Percentiles rank a stretch among this genome's conserved stretches.
phyloP scores from a whole-genome alignment of 2,888 invertebrate species.

The Drosophila borborema region DNA sequence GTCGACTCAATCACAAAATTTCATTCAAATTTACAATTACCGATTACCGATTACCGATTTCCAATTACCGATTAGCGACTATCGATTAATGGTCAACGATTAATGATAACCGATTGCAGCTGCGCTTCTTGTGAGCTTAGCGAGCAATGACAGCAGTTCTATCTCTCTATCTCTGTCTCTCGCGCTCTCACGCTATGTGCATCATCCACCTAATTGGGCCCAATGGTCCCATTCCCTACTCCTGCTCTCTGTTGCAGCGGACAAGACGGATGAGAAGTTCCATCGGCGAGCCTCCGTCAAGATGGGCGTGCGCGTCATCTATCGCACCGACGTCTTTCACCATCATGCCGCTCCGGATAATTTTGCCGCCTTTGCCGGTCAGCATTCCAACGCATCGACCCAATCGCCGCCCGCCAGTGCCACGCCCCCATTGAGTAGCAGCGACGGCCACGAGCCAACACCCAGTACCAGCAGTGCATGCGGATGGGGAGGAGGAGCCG shows the following conservation, averaged over 20 bases:
- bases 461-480: conserved; percentile 25
- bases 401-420: conserved; percentile 74
- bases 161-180: conserved; percentile 3
- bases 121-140: conserved; percentile 26
- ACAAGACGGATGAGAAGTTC: conserved; percentile 92
- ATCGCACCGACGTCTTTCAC: conserved; percentile 85
- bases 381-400: conserved; percentile 43
- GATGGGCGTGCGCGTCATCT: conserved; percentile 94
- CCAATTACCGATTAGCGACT: no score
- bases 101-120: conserved; percentile 15
- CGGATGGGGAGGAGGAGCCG: not conserved
- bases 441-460: conserved; percentile 33
- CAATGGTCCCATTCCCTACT: not conserved
- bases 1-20: conserved; percentile 26
- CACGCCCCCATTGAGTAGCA: conserved; percentile 47
- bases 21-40: conserved; percentile 9
- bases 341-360: conserved; percentile 77
- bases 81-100: not conserved
- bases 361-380: conserved; percentile 70
- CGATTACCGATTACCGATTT: not conserved
- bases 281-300: conserved; percentile 92
- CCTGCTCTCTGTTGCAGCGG: conserved; percentile 87
- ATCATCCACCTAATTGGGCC: conserved; percentile 28
- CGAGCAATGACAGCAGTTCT: conserved; percentile 53
- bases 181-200: not conserved